Conservation (phyloP, 2,113 vertebrate genomes). For the Zapus hudsonius region DNA sequence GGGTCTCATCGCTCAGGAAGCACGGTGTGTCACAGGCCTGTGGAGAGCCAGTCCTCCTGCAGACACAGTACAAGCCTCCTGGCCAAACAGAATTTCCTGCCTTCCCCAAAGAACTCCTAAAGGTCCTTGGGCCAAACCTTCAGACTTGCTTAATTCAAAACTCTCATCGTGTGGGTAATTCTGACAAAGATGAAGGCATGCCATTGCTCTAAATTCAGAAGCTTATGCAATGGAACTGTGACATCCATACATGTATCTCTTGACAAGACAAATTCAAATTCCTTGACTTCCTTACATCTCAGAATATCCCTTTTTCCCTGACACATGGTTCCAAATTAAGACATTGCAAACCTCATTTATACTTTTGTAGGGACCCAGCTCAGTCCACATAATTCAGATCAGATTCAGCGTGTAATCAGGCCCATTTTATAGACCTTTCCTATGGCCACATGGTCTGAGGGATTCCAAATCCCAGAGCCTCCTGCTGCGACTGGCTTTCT, state of each 20-base stretch:
- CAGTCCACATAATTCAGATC: neutral
- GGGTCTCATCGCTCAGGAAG: neutral
- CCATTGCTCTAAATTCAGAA: neutral
- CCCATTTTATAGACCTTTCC: neutral
- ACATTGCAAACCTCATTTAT: neutral
- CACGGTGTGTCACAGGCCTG: fast-evolving
- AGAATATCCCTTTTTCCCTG: neutral
- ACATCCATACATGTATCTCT: fast-evolving
- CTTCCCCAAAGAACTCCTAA: neutral
- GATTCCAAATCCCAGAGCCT: neutral
- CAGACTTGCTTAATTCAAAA: neutral
- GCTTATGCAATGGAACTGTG: fast-evolving
- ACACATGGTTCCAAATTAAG: neutral
- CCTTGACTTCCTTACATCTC: neutral
- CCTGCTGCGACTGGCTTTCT: neutral
- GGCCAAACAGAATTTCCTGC: neutral
- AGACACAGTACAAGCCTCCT: neutral
- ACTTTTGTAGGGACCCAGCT: neutral
- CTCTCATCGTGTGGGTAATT: fast-evolving
- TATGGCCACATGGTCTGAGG: neutral
- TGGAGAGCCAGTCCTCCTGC: fast-evolving
- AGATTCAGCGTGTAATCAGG: neutral
- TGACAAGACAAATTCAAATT: neutral
- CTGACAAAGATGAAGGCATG: neutral
- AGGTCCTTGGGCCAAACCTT: neutral